Evolutionary conservation across 2,113 vertebrate species (phyloP), one percentile per base, ranked within the genome.

Genomic region (Galeopterus variegatus): DNA sequence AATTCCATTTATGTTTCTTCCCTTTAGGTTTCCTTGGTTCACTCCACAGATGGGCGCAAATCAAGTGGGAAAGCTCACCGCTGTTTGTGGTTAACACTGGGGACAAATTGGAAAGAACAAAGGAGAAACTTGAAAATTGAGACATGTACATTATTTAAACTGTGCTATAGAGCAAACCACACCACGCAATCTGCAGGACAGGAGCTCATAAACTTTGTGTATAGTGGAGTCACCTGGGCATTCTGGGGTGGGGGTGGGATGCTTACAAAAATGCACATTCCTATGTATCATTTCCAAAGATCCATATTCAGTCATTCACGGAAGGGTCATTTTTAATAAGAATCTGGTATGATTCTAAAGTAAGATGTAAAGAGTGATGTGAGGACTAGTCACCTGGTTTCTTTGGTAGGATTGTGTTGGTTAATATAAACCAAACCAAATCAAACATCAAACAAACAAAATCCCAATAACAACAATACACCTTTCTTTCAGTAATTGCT

Each of bases 371-470:
- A 62, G 14, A 80, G 24, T 58, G 33, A 72, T 12, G 0, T 48
- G 28, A 80, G 48, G 36, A 72, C 58, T 6, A 31, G 70, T 65
- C 76, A 77, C 11, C 64, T 76, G 28, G 33, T 67, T 62, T 58
- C 62, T 80, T 88, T 58, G 73, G 62, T 48, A 64, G 65, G 45
- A 83, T 21, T 84, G 60, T n/a, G 48, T 64, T 88, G 54, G 45
- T 88, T 81, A 65, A 36, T 60, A 77, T n/a, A 88, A 79, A 93
- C 48, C 67, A 54, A 94, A 90, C 31, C 3, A n/a, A 76, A 85
- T 9, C 36, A 52, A 89, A 82, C n/a, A n/a, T 24, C 19, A 69
- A 82, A 92, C 19, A 26, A 95, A 96, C 19, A 21, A 86, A 88
- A 48, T 23, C 64, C 23, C 58, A 62, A 11, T 65, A 81, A 72